phyloP scores from a whole-genome alignment of 1,140 invertebrate species.

The Pemphigus obesinymphae region DNA sequence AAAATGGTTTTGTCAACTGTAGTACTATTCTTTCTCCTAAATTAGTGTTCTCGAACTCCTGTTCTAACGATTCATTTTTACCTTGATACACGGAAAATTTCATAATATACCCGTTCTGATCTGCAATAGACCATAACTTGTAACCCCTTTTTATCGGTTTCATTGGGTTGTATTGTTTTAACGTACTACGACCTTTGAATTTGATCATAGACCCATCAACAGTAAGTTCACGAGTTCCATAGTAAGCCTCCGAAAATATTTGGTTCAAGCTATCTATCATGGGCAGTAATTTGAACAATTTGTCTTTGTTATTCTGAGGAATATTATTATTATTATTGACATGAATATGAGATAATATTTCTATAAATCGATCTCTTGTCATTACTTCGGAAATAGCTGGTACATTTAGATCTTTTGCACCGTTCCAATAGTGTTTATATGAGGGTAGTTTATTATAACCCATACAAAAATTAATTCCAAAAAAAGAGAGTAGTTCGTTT shows the following conservation, averaged over 20 bases:
- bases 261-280: conserved; percentile 37
- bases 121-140: too few species aligned
- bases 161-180: background rate
- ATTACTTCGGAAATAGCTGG: background rate
- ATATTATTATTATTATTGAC: conserved; percentile 40
- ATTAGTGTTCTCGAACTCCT: background rate
- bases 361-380: conserved; percentile 15
- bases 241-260: background rate
- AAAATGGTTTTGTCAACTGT: conserved; percentile 31
- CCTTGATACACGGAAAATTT: background rate
- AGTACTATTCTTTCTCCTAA: conserved; percentile 41
- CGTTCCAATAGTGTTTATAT: background rate
- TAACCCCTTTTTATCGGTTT: background rate
- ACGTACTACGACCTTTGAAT: background rate
- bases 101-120: background rate
- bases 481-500: background rate
- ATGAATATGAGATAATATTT: conserved; percentile 40
- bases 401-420: background rate
- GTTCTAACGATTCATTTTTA: background rate
- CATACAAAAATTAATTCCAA: background rate
- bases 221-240: background rate
- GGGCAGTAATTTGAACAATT: conserved; percentile 42
- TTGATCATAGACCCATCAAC: background rate
- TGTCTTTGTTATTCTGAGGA: conserved; percentile 34
- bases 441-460: background rate